phyloP scores from a whole-genome alignment of 2,113 vertebrate species.

The Anolis sagrei region DNA sequence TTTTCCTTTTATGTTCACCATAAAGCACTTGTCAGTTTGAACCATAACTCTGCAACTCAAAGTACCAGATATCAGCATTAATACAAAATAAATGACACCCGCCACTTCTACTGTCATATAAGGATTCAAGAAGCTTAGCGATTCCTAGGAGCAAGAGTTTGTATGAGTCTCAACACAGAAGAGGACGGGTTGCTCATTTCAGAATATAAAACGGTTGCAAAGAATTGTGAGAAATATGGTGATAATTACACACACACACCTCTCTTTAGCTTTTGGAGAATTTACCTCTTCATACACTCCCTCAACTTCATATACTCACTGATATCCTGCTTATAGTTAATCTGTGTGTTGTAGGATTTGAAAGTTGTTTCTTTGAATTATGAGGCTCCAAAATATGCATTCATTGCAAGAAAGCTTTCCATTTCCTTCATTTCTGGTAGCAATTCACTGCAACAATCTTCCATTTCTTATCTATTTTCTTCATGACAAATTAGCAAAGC shows the following conservation, averaged over 20 bases:
- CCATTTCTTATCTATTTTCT: not conserved
- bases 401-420: not conserved
- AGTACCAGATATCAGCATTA: not conserved
- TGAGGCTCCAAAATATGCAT: too few species aligned
- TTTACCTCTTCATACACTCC: not conserved
- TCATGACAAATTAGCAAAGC: not conserved
- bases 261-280: not conserved
- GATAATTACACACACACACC: accelerated
- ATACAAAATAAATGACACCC: not conserved
- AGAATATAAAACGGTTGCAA: not conserved
- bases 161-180: not conserved
- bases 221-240: not conserved
- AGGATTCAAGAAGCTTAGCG: not conserved
- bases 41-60: not conserved
- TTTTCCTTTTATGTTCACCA: not conserved
- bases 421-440: not conserved
- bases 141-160: accelerated
- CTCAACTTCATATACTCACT: not conserved
- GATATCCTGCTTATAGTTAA: not conserved
- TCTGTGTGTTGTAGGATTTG: not conserved
- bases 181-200: not conserved
- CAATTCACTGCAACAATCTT: not conserved
- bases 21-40: not conserved
- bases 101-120: not conserved
- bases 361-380: not conserved